phyloP scores from a whole-genome alignment of 2,888 invertebrate genomes.

The Rhyacophila evoluta region DNA sequence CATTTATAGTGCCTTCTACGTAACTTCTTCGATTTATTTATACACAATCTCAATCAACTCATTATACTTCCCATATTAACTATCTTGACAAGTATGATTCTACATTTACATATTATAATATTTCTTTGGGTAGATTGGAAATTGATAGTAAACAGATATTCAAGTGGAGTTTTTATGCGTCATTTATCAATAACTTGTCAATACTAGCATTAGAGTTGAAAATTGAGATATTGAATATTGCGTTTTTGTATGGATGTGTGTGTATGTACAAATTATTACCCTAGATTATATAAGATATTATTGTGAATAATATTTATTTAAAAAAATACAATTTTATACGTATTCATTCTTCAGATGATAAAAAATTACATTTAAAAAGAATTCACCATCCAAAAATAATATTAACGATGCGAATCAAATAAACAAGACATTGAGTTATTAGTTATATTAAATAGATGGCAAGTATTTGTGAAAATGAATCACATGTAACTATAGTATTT shows the following conservation, averaged over 20 bases:
- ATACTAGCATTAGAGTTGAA: not conserved
- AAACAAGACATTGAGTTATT: not conserved
- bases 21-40: not conserved
- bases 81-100: no score
- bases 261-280: not conserved
- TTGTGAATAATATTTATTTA: constrained; percentile 19
- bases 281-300: not conserved
- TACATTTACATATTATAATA: no score
- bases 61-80: not conserved
- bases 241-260: not conserved
- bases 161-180: no score
- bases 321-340: constrained; percentile 20
- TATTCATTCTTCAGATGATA: not conserved
- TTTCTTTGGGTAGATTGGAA: no score
- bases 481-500: constrained; percentile 9
- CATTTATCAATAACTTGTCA: no score
- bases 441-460: not conserved
- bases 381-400: not conserved
- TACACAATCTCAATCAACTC: not conserved
- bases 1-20: not conserved
- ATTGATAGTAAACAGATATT: no score
- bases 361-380: not conserved
- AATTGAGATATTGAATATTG: not conserved
- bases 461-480: constrained; percentile 12
- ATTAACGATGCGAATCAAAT: not conserved